These are phyloP conservation scores for Vollenhovia emeryi DNA, from an alignment of 1,140 invertebrate genomes.

Conservation along the genomic window DNA sequence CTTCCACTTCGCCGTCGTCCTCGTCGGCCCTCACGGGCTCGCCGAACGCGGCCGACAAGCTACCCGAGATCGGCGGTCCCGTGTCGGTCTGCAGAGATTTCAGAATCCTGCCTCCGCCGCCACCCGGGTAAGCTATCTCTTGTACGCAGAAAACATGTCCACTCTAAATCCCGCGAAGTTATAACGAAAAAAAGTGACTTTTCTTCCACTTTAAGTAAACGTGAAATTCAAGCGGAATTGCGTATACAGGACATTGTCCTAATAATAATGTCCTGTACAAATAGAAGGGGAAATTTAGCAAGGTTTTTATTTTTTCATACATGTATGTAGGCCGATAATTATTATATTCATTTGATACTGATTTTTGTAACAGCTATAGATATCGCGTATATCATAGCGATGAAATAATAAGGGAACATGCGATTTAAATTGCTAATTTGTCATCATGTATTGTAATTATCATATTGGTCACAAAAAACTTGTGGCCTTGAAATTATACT, in stretches of 20 bases:
- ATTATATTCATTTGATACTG: not conserved
- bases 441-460: not conserved
- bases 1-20: constrained; percentile 72
- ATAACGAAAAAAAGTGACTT: no score
- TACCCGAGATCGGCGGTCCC: constrained; percentile 69
- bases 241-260: no score
- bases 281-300: no score
- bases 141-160: not conserved
- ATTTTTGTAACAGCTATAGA: not conserved
- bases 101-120: constrained; percentile 77
- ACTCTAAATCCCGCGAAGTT: no score
- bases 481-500: not conserved
- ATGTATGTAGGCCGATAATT: no score
- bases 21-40: constrained; percentile 58
- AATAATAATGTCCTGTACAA: no score
- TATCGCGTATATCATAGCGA: not conserved
- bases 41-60: constrained; percentile 66
- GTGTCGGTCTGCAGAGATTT: constrained; percentile 81
- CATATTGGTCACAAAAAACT: not conserved
- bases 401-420: not conserved
- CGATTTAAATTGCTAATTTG: not conserved
- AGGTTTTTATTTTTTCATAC: no score
- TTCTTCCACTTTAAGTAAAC: no score
- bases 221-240: no score
- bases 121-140: constrained; percentile 78